A percentile compares a stretch with the other conserved stretches of the same genome.
Conservation (phyloP, 1,140 invertebrate genomes). For the Drosophila suzukii region DNA sequence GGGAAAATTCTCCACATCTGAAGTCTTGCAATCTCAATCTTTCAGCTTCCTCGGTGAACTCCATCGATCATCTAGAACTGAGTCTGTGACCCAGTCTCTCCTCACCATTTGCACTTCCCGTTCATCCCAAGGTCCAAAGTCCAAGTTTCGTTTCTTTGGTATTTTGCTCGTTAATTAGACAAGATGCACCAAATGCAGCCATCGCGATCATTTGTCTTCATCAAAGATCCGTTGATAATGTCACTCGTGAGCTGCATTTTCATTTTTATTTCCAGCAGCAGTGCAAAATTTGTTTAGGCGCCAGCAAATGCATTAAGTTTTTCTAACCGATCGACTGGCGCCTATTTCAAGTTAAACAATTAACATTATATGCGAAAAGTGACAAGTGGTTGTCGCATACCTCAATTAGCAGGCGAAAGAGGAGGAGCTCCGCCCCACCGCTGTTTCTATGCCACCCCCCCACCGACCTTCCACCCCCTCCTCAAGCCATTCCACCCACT, state of each 20-base stretch:
- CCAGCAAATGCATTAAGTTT: slow-evolving; percentile 74
- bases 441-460: slow-evolving; percentile 1
- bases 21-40: slow-evolving; percentile 10
- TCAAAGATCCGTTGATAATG: slow-evolving; percentile 75
- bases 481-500: background rate
- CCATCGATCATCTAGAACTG: slow-evolving; percentile 19
- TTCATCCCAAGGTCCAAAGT: slow-evolving; percentile 52
- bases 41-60: slow-evolving; percentile 12
- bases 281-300: slow-evolving; percentile 58
- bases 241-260: slow-evolving; percentile 51
- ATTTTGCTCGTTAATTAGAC: slow-evolving; percentile 69
- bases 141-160: slow-evolving; percentile 50
- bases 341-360: slow-evolving; percentile 75
- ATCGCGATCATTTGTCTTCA: slow-evolving; percentile 73
- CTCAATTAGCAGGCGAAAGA: slow-evolving; percentile 71
- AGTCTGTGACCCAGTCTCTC: slow-evolving; percentile 56
- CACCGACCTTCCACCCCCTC: background rate
- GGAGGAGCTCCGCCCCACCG: slow-evolving; percentile 20
- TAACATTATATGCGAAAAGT: slow-evolving; percentile 79
- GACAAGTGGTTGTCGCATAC: slow-evolving; percentile 79
- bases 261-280: slow-evolving; percentile 26
- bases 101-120: slow-evolving; percentile 53
- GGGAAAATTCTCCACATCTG: slow-evolving; percentile 26
- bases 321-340: slow-evolving; percentile 51
- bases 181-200: slow-evolving; percentile 44